Percentiles rank a stretch among this genome's conserved stretches.
These are phyloP conservation scores for Oxyteleia sp. DNA, from an alignment of 2,888 invertebrate genomes.

Conservation along the genomic window DNA sequence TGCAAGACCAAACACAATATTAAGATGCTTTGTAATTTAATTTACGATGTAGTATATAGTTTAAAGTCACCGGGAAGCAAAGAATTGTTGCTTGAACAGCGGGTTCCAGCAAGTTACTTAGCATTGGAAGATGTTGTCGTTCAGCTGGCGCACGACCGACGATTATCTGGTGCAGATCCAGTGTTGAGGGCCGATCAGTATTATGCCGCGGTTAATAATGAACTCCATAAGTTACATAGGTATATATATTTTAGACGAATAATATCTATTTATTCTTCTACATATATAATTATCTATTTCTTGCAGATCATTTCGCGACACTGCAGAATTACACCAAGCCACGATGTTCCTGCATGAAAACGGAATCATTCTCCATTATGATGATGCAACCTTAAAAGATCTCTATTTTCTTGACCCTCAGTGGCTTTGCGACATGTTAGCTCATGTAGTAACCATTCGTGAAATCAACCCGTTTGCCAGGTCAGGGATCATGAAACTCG, in stretches of 20 bases:
- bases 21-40: slow-evolving; percentile 95
- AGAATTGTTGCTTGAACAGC: slow-evolving; percentile 96
- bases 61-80: slow-evolving; percentile 96
- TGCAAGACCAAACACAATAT: slow-evolving; percentile 96
- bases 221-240: slow-evolving; percentile 90
- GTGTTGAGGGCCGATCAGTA: slow-evolving; percentile 95
- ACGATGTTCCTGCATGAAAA: slow-evolving; percentile 99
- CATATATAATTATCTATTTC: not conserved
- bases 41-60: slow-evolving; percentile 97
- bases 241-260: slow-evolving; percentile 21
- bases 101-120: slow-evolving; percentile 98
- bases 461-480: slow-evolving; percentile 98
- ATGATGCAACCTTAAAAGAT: slow-evolving; percentile 97
- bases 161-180: slow-evolving; percentile 92
- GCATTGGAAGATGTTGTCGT: slow-evolving; percentile 97
- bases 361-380: slow-evolving; percentile 97
- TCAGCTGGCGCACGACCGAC: slow-evolving; percentile 93
- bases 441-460: slow-evolving; percentile 98
- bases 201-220: slow-evolving; percentile 84
- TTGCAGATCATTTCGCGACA: slow-evolving; percentile 93
- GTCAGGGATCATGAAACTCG: slow-evolving; percentile 97
- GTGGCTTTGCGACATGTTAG: slow-evolving; percentile 99
- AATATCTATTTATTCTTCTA: no score
- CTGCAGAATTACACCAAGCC: slow-evolving; percentile 97
- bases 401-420: slow-evolving; percentile 99